These are phyloP conservation scores for Montipora capricornis DNA, from an alignment of 64 coral and sea anemone genomes.

Conservation along the genomic window DNA sequence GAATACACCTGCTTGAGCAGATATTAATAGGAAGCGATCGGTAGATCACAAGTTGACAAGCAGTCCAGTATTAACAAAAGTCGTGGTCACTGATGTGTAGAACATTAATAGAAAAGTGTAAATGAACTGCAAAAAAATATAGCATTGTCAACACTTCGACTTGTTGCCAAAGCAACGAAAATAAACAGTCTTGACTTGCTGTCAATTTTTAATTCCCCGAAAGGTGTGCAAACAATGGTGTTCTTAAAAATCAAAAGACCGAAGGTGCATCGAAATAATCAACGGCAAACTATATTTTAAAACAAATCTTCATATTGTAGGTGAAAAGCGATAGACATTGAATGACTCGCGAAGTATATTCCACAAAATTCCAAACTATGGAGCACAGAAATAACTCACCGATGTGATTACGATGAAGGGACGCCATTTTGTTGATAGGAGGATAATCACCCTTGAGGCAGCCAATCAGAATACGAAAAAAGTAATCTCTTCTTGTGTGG, in stretches of 20 bases:
- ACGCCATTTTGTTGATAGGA: no score
- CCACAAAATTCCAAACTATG: no score
- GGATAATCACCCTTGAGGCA: no score
- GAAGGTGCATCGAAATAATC: not conserved
- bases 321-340: no score
- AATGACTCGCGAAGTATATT: no score
- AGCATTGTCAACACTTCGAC: not conserved
- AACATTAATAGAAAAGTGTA: not conserved
- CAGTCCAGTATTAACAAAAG: not conserved
- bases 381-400: no score
- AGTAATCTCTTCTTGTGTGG: no score
- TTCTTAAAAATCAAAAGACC: not conserved
- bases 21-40: not conserved
- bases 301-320: no score
- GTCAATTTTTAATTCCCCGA: conserved; percentile 11
- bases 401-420: no score
- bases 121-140: not conserved
- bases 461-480: no score
- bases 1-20: not conserved
- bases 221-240: not conserved
- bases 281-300: not conserved
- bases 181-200: not conserved
- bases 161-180: conserved; percentile 50
- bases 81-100: not conserved
- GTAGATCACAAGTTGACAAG: not conserved